Base-by-base conservation (phyloP, 2,797 vertebrate genomes). In the Lutjanus argentimaculatus region DNA sequence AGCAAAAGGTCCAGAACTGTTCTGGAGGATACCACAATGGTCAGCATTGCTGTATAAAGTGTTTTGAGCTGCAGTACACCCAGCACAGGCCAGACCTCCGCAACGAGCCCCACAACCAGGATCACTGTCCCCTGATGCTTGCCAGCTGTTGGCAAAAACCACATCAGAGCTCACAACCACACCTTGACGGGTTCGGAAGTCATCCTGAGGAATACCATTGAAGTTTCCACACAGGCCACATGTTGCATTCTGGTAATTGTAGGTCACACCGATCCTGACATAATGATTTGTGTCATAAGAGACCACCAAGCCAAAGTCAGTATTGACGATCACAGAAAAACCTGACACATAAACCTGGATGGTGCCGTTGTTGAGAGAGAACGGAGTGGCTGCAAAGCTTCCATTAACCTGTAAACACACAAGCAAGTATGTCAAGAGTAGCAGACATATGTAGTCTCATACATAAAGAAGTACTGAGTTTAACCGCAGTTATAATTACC, bases 141-240 rank as follows among this genome's bases (percentile, higher is more conserved):
- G n/a, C 94, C 95, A 96, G 11, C 89, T 92, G 81, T 88, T 88
- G 6, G 88, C 94, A 85, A 95, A 95, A 0, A 48, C 85, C 45
- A 88, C 72, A 13, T 89, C 90, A 1, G 94, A 94, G 49, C 36
- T 75, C 13, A 90, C 63, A 6, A 91, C 0, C 13, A 77, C 46
- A 0, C 91, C 92, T 7, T 79, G 21, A 0, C 77, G 81, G 0
- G 90, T 93, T 45, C 1, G 57, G 53, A 94, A 95, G 25, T 96
- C 95, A 68, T 97, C 95, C 0, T 2, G 13, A 7, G 10, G 49
- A 52, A n/a, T 10, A 52, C 8, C 52, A 46, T 95, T 96, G 72
- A 94, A 91, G 8, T 94, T 85, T 52, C 93, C 95, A 74, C 95
- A 96, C 1, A 96, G 82, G 30, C 94, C 95, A 75, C 94, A 95